These are phyloP conservation scores for Ctena decussata DNA, from an alignment of 2,888 invertebrate genomes.

Conservation along the genomic window DNA sequence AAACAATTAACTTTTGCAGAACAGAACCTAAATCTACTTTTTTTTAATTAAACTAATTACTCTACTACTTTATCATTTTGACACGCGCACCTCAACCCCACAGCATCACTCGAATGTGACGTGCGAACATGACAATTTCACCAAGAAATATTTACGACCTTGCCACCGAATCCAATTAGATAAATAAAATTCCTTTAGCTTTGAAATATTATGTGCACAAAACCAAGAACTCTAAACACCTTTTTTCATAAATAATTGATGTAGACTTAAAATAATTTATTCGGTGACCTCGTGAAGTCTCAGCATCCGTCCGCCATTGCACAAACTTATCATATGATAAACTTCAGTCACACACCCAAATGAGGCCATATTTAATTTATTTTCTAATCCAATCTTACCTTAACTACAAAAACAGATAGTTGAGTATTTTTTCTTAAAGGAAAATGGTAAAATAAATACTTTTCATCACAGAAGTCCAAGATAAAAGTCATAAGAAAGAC, in stretches of 20 bases:
- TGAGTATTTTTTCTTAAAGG: no score
- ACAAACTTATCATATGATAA: slow-evolving; percentile 67
- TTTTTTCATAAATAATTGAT: slow-evolving; percentile 30
- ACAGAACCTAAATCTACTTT: no score
- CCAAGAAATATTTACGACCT: neutral
- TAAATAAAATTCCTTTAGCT: neutral
- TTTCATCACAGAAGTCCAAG: neutral
- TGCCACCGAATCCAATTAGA: neutral
- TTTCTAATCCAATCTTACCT: slow-evolving; percentile 36
- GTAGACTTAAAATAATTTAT: slow-evolving; percentile 2
- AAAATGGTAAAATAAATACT: neutral
- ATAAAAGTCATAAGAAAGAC: neutral
- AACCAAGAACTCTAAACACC: slow-evolving; percentile 16
- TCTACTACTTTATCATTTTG: neutral
- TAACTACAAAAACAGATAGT: neutral
- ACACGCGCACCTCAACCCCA: neutral
- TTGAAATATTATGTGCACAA: no score
- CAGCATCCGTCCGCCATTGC: slow-evolving; percentile 70
- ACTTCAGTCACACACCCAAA: slow-evolving; percentile 60
- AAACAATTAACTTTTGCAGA: no score
- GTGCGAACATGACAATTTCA: neutral
- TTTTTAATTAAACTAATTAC: no score
- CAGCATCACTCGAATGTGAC: neutral
- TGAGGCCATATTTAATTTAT: slow-evolving; percentile 63
- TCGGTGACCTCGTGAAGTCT: slow-evolving; percentile 35